Conservation (phyloP, 92 coral and sea anemone species). For the Zoanthus gigantus region DNA sequence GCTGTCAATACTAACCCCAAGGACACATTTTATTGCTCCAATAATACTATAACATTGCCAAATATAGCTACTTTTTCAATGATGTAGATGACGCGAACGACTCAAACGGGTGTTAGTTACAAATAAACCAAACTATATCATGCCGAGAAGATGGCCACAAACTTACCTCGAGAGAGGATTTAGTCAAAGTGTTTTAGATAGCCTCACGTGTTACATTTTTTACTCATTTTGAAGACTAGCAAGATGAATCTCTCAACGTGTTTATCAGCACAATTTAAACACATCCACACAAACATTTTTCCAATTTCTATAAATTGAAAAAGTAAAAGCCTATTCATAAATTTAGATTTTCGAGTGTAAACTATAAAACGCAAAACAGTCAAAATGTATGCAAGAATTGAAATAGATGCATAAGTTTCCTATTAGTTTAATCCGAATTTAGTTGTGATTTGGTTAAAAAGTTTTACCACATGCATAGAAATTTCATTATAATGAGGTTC, state of each 20-base stretch:
- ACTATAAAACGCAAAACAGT: neutral
- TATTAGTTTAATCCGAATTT: neutral
- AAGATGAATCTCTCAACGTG: neutral
- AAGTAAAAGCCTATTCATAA: neutral
- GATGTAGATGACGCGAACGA: neutral
- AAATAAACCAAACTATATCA: neutral
- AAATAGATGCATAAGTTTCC: neutral
- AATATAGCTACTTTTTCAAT: neutral
- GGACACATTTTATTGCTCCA: neutral
- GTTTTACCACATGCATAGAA: slow-evolving; percentile 9
- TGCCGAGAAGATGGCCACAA: neutral
- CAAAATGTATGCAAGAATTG: neutral
- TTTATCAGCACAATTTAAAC: neutral
- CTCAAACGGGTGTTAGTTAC: neutral
- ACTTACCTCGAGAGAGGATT: neutral
- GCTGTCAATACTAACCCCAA: neutral
- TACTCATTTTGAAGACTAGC: neutral
- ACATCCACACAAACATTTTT: neutral
- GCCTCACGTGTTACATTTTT: neutral
- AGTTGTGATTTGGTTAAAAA: neutral
- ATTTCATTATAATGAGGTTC: neutral
- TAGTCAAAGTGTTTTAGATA: slow-evolving; percentile 23
- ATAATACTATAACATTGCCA: neutral
- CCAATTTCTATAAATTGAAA: no score
- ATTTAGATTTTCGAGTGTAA: neutral